A percentile compares a stretch with the other conserved stretches of the same genome.
These are phyloP conservation scores for Macrosteles quadrilineatus DNA, from an alignment of 1,140 invertebrate species.

Conservation along the genomic window DNA sequence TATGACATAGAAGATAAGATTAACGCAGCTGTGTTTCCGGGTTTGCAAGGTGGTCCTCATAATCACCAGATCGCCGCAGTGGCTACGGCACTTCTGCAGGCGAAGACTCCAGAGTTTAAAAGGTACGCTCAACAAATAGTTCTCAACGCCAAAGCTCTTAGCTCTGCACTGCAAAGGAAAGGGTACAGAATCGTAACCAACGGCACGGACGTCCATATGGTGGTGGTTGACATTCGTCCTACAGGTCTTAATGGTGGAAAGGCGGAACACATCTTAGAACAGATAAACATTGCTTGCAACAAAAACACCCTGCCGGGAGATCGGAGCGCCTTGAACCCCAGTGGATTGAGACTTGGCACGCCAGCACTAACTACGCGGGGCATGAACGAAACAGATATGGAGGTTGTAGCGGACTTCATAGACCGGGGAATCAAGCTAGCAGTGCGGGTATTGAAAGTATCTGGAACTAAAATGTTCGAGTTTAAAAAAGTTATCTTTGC, in stretches of 20 bases:
- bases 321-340: slow-evolving; percentile 92
- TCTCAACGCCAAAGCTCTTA: slow-evolving; percentile 71
- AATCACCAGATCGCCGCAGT: slow-evolving; percentile 91
- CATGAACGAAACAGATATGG: slow-evolving; percentile 83
- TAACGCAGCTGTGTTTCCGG: slow-evolving; percentile 93
- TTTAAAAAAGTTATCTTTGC: slow-evolving; percentile 70
- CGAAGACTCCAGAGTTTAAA: slow-evolving; percentile 76
- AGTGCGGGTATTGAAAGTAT: neutral
- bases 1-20: slow-evolving; percentile 88
- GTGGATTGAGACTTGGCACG: slow-evolving; percentile 89
- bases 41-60: slow-evolving; percentile 91
- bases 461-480: slow-evolving; percentile 71
- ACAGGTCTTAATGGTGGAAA: slow-evolving; percentile 78
- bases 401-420: slow-evolving; percentile 84
- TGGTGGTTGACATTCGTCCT: slow-evolving; percentile 77
- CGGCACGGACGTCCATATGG: slow-evolving; percentile 84
- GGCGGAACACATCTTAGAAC: slow-evolving; percentile 86
- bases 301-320: slow-evolving; percentile 98
- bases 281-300: slow-evolving; percentile 91
- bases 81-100: slow-evolving; percentile 89
- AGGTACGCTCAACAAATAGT: slow-evolving; percentile 85
- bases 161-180: slow-evolving; percentile 59
- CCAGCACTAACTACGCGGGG: slow-evolving; percentile 94
- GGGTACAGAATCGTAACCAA: slow-evolving; percentile 79
- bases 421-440: slow-evolving; percentile 62